These are phyloP conservation scores for Morinoia aosen DNA, from an alignment of 2,888 invertebrate species.

Conservation along the genomic window DNA sequence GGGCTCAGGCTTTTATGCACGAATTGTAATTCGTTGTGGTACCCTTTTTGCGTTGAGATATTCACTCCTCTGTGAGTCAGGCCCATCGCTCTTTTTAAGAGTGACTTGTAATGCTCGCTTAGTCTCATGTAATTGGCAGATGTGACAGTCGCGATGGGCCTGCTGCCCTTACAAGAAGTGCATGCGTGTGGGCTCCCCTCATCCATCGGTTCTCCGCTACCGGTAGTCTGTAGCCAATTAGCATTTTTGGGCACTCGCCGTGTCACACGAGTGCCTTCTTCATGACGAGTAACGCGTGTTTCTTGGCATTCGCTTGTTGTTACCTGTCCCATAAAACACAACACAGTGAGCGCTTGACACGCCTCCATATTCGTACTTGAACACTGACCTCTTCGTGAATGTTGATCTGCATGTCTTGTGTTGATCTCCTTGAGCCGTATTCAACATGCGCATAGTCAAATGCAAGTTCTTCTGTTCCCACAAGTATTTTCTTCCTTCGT, in stretches of 20 bases:
- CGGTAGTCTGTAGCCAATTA: constrained; percentile 48
- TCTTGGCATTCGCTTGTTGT: constrained; percentile 38
- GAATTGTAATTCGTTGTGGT: neutral
- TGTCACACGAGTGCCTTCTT: constrained; percentile 30
- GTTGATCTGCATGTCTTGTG: neutral
- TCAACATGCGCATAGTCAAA: neutral
- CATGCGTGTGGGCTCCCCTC: constrained; percentile 28
- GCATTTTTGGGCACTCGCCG: constrained; percentile 10
- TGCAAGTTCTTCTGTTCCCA: neutral
- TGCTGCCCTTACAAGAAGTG: constrained; percentile 15
- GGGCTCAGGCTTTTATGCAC: neutral
- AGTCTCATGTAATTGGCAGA: constrained; percentile 45
- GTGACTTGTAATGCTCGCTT: constrained; percentile 52
- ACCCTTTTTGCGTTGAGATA: constrained; percentile 4
- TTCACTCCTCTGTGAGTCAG: constrained; percentile 10
- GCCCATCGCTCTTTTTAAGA: constrained; percentile 31
- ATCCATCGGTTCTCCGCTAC: neutral
- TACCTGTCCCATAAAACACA: constrained; percentile 30
- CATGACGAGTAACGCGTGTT: constrained; percentile 46
- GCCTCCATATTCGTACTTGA: neutral
- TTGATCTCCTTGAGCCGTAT: neutral
- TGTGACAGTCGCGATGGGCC: constrained; percentile 36
- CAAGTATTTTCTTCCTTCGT: neutral
- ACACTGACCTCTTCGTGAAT: neutral
- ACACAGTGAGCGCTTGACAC: constrained; percentile 9